phyloP scores from a whole-genome alignment of 2,113 vertebrate species.

The Cyanistes caeruleus region DNA sequence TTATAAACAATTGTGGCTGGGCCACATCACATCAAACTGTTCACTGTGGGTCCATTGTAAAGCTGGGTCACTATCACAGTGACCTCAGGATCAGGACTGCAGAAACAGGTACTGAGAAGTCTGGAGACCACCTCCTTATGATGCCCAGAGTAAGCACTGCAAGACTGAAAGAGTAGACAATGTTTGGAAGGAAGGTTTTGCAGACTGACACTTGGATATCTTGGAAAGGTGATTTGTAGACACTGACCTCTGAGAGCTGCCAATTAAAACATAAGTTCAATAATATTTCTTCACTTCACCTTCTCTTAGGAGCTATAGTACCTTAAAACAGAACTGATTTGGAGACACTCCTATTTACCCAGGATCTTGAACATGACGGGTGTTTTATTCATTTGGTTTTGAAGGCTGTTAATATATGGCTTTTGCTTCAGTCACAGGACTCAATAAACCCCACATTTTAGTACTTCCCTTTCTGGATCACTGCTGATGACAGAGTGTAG shows the following conservation, averaged over 20 bases:
- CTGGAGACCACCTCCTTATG: background rate
- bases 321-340: background rate
- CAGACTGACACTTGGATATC: background rate
- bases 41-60: background rate
- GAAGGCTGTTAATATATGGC: background rate
- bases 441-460: background rate
- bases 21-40: background rate
- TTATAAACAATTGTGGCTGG: background rate
- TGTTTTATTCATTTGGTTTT: background rate
- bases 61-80: accelerated
- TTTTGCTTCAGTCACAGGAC: background rate
- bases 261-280: background rate
- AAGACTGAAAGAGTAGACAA: background rate
- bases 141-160: background rate
- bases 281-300: background rate
- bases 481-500: background rate
- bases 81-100: accelerated
- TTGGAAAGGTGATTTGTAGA: accelerated
- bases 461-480: background rate
- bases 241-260: background rate
- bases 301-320: background rate
- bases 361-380: background rate
- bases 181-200: background rate
- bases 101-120: background rate
- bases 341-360: background rate